Evolutionary conservation across 2,113 vertebrate species (phyloP).

Genomic region (Nesogale talazaci): DNA sequence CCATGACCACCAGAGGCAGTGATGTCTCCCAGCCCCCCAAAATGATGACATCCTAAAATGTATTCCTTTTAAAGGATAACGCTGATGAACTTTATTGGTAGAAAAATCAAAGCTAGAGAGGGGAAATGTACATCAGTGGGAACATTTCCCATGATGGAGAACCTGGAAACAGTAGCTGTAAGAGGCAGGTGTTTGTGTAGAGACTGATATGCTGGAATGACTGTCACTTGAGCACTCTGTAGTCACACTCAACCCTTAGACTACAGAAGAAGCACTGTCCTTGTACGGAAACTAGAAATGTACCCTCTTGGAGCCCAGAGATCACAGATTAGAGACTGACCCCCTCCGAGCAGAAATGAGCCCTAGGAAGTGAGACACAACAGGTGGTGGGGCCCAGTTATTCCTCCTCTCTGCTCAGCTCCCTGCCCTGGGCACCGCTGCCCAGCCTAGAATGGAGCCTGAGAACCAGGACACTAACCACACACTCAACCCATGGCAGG

Average conservation of each 20-base stretch:
- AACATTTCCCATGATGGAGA: background rate
- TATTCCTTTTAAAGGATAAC: constrained; percentile 90
- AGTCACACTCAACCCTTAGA: background rate
- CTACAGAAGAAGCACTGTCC: background rate
- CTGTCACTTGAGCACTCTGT: background rate
- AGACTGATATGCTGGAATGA: no score
- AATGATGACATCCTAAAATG: constrained; percentile 85
- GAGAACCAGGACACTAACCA: background rate
- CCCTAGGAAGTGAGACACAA: background rate
- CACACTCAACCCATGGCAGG: background rate
- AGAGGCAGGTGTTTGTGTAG: background rate
- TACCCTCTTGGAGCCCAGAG: background rate
- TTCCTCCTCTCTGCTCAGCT: background rate
- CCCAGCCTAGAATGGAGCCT: background rate
- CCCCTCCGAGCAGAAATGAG: background rate
- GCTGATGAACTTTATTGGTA: constrained; percentile 9
- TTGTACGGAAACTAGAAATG: background rate
- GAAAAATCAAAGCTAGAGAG: background rate
- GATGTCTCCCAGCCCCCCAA: no score
- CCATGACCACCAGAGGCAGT: no score
- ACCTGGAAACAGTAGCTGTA: background rate
- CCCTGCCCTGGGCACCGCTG: no score
- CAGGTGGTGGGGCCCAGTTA: background rate
- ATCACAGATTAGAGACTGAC: background rate
- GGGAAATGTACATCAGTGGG: background rate